These are phyloP conservation scores for Hestina assimilis DNA, from an alignment of 1,140 invertebrate species.

Conservation along the genomic window DNA sequence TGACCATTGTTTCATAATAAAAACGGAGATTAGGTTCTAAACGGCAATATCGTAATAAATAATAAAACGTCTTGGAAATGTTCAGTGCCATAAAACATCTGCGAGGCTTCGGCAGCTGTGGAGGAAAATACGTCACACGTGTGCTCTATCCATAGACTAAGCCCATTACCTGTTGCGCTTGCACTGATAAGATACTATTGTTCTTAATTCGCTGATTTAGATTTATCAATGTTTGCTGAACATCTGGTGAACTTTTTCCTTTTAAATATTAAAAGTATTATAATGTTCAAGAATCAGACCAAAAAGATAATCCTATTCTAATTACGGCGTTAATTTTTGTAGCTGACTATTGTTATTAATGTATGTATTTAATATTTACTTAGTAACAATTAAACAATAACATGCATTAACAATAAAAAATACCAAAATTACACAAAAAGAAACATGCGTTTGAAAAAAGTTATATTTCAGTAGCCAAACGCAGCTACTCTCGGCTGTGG, in stretches of 20 bases:
- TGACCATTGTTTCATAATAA: conserved; percentile 75
- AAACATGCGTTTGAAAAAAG: too few relatives aligned
- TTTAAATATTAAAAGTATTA: background rate
- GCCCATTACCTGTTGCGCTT: conserved; percentile 41
- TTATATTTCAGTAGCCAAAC: too few relatives aligned
- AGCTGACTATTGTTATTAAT: too few relatives aligned
- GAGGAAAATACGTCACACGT: conserved; percentile 70
- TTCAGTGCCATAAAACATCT: conserved; percentile 74
- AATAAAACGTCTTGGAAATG: conserved; percentile 72
- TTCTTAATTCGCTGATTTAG: conserved; percentile 35
- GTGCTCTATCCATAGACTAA: conserved; percentile 52
- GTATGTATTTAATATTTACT: background rate
- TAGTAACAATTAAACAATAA: background rate
- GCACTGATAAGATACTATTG: conserved; percentile 49
- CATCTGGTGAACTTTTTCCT: conserved; percentile 20
- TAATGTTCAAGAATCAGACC: conserved; percentile 5
- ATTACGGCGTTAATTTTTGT: background rate
- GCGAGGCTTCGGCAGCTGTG: conserved; percentile 65
- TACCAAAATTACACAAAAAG: too few relatives aligned
- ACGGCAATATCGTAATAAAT: conserved; percentile 74
- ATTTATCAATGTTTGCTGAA: conserved; percentile 27
- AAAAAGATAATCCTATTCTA: background rate
- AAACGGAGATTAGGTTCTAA: conserved; percentile 73
- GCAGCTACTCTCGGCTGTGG: too few relatives aligned
- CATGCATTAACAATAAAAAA: background rate